These are phyloP conservation scores for Anas georgica DNA, from an alignment of 2,797 vertebrate species.

Conservation along the genomic window DNA sequence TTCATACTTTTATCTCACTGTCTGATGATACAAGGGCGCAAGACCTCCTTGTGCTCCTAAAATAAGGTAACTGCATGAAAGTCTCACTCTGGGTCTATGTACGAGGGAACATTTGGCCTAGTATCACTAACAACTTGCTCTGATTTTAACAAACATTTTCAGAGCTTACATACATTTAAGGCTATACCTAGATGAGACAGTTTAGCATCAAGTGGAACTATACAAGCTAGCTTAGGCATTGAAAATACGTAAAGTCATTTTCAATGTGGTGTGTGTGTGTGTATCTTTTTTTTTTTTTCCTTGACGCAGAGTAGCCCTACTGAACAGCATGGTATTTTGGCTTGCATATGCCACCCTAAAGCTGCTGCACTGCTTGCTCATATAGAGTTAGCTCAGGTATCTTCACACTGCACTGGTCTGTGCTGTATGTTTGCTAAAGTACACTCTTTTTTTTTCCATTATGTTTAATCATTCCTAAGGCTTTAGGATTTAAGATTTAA, in stretches of 20 bases:
- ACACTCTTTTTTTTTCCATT: neutral
- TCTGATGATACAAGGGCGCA: neutral
- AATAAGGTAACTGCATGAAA: neutral
- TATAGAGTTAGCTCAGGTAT: neutral
- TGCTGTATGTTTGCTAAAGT: fast-evolving
- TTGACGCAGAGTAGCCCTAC: neutral
- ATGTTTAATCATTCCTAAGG: neutral
- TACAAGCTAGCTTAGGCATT: neutral
- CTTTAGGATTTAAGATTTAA: neutral
- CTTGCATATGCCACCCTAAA: neutral
- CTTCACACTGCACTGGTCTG: neutral
- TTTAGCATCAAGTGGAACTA: neutral
- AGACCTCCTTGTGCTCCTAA: neutral
- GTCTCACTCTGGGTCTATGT: neutral
- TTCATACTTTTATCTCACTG: neutral
- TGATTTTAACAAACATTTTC: neutral
- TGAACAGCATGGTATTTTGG: neutral
- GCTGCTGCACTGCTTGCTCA: fast-evolving
- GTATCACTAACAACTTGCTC: neutral
- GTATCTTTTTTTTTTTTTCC: neutral
- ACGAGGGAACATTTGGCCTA: neutral
- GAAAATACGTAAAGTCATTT: neutral
- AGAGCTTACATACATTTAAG: neutral
- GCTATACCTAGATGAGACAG: neutral
- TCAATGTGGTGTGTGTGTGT: neutral